phyloP scores from a whole-genome alignment of 2,888 invertebrate genomes.

The Pollenia angustigena region DNA sequence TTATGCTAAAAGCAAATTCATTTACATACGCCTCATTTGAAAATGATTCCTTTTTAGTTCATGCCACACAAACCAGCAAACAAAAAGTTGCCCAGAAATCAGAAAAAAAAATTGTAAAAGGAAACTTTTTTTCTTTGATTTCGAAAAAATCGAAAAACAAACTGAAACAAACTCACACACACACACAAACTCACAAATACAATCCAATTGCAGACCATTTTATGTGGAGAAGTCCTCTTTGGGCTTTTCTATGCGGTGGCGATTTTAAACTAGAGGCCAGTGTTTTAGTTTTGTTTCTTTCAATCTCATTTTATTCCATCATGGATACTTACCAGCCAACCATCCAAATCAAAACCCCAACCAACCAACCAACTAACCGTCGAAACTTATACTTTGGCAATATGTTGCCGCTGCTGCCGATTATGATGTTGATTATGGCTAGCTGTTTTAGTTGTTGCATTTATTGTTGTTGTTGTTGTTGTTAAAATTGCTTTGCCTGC shows the following conservation, averaged over 20 bases:
- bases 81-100: constrained; percentile 14
- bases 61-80: constrained; percentile 53
- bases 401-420: constrained; percentile 29
- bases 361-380: constrained; percentile 40
- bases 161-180: constrained; percentile 20
- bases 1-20: constrained; percentile 72
- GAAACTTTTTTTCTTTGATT: constrained; percentile 72
- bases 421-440: constrained; percentile 18
- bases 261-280: constrained; percentile 65
- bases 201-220: constrained; percentile 64
- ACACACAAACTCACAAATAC: background rate
- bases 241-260: constrained; percentile 65
- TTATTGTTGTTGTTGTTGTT: constrained; percentile 6
- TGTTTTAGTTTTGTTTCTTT: constrained; percentile 43
- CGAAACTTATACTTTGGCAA: constrained; percentile 52
- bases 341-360: constrained; percentile 49
- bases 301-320: constrained; percentile 46
- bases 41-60: constrained; percentile 68
- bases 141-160: constrained; percentile 51
- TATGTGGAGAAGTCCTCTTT: constrained; percentile 56
- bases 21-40: constrained; percentile 73
- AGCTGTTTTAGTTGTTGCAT: constrained; percentile 15
- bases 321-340: constrained; percentile 43
- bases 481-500: constrained; percentile 64
- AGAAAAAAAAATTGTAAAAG: constrained; percentile 46